Evolutionary conservation across 2,888 invertebrate species (phyloP), one percentile per base, ranked within the genome.

Genomic region (Muscina levida): DNA sequence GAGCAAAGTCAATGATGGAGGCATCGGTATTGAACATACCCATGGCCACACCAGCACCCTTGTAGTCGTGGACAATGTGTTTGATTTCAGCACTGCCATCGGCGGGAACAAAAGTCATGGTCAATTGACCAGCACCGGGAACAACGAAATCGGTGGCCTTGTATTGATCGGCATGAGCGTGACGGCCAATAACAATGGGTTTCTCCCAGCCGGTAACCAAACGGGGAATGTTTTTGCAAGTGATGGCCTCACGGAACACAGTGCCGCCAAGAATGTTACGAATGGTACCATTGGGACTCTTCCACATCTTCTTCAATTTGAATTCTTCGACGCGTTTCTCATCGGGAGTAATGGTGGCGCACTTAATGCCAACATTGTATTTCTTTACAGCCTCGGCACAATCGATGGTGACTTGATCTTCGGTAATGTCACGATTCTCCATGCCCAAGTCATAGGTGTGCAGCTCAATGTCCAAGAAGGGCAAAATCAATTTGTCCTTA

Each of bases 321-420:
- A 97, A 96, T 90, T 97, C 97, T 91, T 97, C 95, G 0, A 99
- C 98, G 88, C 99, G 93, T 44, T 96, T 96, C 90, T 99, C 99
- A 90, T 99, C 99, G 1, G 99, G 98, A 0, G 99, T 99, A 83
- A 99, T 99, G 1, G 99, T 97, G 24, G 99, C 99, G 91, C 99
- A 99, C 91, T 99, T 99, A 84, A 99, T 97, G 51, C 99, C 99
- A 67, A 99, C 99, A 91, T 97, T 98, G 92, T 98, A 98, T 89
- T 97, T 97, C 90, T 97, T 96, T 74, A 99, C 94, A 13, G 99
- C 99, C 90, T 98, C 95, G 6, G 99, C 99, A 90, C 98, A 98
- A 85, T 99, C 99, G 83, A 98, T 92, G 0, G 99, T 99, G 1
- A 99, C 98, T 91, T 97, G 94, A 89, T 99, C 99, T 78, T 96